Base-by-base conservation (phyloP, 2,888 invertebrate species). In the Zhengitettix transpicula region DNA sequence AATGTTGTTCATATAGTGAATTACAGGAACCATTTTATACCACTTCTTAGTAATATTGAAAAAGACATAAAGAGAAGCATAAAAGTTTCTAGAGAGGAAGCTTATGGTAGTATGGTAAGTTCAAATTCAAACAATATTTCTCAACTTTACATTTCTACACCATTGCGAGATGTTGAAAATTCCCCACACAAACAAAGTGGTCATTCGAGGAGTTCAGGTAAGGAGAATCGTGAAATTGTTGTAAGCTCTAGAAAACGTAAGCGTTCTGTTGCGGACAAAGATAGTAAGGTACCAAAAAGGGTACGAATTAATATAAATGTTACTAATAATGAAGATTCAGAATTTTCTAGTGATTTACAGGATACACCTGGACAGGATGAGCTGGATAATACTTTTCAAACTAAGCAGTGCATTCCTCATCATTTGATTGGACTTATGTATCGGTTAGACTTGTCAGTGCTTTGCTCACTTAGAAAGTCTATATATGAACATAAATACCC, bases 401-500 rank as follows among this genome's bases (percentile, higher is more conserved):
- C 55, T 63, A 64, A 63, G 59, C 63, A 64, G 62, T 60, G 65
- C 58, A 63, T 65, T 63, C 65, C 65, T 64, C 61, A 64, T 64
- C 60, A 61, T 53, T 65, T 68, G 62, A 66, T 67, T 61, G 62
- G 61, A 55, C 42, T 67, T 63, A 66, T 66, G 65, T 66, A 67
- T 64, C 65, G 53, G 65, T 63, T 67, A 62, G 66, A 68, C 63
- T 63, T 68, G 62, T 66, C 66, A 12, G 62, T 67, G 62, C 62
- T 68, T 61, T 68, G 66, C 58, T 61, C 51, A 40, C 58, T 64
- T 58, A 67, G 65, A 64, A 63, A 66, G 60, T 63, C 60, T 59
- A 65, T 41, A 56, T 64, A 65, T 62, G 40, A 66, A 65, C 52
- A 65, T 62, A 68, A 67, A 65, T 68, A 68, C 66, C 64, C 66